Evolutionary conservation across 2,888 invertebrate species (phyloP).

Genomic region (Terebella lapidaria): DNA sequence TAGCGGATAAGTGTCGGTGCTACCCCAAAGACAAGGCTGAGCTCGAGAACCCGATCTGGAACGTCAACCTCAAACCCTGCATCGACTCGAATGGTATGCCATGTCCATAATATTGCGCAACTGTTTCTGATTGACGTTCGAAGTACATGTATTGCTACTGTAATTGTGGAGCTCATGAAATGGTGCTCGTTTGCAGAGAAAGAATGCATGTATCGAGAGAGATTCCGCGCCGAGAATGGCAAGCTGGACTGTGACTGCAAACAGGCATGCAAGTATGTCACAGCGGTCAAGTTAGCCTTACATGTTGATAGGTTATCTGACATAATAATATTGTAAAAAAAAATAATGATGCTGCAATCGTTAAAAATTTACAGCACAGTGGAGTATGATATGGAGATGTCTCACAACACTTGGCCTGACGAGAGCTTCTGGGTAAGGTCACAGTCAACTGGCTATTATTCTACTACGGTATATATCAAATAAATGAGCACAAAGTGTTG

Average conservation of each 20-base stretch:
- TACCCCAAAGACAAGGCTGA: neutral
- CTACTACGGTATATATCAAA: neutral
- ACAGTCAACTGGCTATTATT: too few relatives aligned
- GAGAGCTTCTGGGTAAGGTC: neutral
- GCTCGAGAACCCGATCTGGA: neutral
- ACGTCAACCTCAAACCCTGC: neutral
- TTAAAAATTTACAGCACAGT: neutral
- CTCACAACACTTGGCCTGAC: neutral
- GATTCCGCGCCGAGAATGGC: neutral
- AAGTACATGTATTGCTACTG: neutral
- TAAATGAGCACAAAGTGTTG: neutral
- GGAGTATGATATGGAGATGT: conserved; percentile 2
- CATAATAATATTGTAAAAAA: neutral
- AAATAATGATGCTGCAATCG: neutral
- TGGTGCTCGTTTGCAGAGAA: neutral
- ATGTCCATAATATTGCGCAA: too few relatives aligned
- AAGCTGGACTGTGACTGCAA: neutral
- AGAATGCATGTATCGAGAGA: neutral
- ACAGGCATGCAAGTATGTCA: conserved; percentile 1
- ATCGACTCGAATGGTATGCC: neutral
- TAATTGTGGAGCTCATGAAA: neutral
- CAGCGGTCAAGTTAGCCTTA: too few relatives aligned
- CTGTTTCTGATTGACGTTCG: neutral
- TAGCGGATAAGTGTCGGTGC: neutral
- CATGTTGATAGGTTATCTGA: too few relatives aligned